Percentiles rank a stretch among this genome's conserved stretches.
phyloP scores from a whole-genome alignment of 2,113 vertebrate species.

The Austrofundulus limnaeus region DNA sequence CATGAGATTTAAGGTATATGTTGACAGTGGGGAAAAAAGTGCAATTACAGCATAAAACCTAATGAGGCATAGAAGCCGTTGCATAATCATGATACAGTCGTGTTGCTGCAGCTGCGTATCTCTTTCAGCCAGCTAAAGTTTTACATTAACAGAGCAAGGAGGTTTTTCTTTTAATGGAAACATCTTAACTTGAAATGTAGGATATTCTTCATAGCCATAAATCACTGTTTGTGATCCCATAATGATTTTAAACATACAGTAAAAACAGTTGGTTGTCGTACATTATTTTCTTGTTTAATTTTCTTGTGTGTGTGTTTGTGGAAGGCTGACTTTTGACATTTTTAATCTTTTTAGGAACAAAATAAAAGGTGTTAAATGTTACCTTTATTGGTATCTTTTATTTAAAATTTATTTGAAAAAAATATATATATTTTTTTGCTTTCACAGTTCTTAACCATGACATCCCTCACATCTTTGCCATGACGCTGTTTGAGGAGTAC shows the following conservation, averaged over 20 bases:
- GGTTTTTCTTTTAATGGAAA: constrained; percentile 1
- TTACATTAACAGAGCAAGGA: constrained; percentile 2
- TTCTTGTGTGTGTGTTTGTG: too few relatives aligned
- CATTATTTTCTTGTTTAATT: too few relatives aligned
- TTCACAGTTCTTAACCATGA: constrained; percentile 89
- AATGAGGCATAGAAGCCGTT: constrained; percentile 45
- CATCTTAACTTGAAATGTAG: background rate
- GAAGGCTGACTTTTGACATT: background rate
- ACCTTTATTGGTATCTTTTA: background rate
- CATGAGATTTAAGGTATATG: constrained; percentile 18
- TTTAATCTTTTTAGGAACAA: background rate
- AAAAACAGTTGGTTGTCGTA: background rate
- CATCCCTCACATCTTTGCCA: constrained; percentile 97
- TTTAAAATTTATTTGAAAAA: background rate
- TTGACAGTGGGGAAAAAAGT: constrained; percentile 22
- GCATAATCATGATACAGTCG: constrained; percentile 38
- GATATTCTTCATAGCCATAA: background rate
- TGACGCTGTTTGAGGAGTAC: constrained; percentile 96
- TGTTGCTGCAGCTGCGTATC: constrained; percentile 1
- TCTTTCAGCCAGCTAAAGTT: constrained; percentile 19
- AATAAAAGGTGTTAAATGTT: background rate
- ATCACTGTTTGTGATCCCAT: background rate
- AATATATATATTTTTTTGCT: background rate
- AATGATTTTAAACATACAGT: background rate
- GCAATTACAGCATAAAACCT: constrained; percentile 37